A percentile compares a stretch with the other conserved stretches of the same genome.
Evolutionary conservation across 92 coral and sea anemone species (phyloP).

Genomic region (Muricea muricata): DNA sequence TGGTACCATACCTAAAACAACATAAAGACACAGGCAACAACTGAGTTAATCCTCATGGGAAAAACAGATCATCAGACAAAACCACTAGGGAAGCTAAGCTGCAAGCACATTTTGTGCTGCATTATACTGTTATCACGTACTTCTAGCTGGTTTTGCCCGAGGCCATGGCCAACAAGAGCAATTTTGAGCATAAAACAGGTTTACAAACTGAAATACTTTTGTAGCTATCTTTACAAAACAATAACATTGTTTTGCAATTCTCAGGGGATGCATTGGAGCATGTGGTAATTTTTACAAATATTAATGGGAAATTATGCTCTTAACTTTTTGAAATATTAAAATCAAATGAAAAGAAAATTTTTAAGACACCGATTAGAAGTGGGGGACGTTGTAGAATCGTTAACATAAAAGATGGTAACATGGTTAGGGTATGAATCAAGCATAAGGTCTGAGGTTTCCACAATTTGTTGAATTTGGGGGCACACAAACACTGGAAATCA

Average conservation of each 20-base stretch:
- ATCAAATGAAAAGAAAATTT: not conserved
- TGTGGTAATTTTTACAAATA: not conserved
- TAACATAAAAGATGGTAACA: not conserved
- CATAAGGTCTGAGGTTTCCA: not conserved
- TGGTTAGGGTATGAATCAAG: not conserved
- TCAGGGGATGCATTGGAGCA: not conserved
- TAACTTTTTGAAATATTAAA: not conserved
- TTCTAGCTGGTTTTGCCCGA: no score
- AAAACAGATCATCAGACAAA: not conserved
- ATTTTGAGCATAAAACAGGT: not conserved
- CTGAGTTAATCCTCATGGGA: not conserved
- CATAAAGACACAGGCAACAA: not conserved
- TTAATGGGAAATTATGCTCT: not conserved
- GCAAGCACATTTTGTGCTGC: not conserved
- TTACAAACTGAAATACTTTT: not conserved
- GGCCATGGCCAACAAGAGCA: no score
- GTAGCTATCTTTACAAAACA: not conserved
- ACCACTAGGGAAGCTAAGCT: not conserved
- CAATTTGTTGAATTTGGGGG: not conserved
- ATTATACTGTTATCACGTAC: not conserved
- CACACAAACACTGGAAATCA: no score
- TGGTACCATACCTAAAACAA: not conserved
- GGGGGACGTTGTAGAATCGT: not conserved
- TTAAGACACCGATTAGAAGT: not conserved
- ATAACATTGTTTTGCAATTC: not conserved